Evolutionary conservation across 2,888 invertebrate species (phyloP), one percentile per base, ranked within the genome.

Genomic region (Apocheima hispidaria): DNA sequence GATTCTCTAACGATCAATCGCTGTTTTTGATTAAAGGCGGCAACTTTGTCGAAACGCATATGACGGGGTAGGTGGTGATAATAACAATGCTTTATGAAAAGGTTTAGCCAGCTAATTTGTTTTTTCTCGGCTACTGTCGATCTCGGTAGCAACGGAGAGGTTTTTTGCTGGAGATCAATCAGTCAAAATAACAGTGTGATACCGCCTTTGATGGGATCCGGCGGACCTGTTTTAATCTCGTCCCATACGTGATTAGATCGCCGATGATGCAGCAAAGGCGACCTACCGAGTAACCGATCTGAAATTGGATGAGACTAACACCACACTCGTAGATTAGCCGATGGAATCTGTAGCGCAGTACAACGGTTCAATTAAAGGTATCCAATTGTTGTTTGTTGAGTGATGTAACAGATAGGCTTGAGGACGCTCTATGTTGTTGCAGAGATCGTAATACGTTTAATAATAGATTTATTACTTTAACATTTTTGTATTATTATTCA

Each of bases 101-200:
- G 92, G 90, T 92, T 92, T 92, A 90, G 91, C 88, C 90, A 91
- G 87, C 91, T 91, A 92, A 92, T 92, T 92, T 90, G 90, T 92
- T 92, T 92, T 92, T 92, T 92, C 90, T 88, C 86, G 74, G 92
- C 92, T 92, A 92, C 92, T 90, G 92, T 91, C 90, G 90, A 91
- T 90, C 88, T 89, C 88, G 86, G 92, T 92, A 91, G 91, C 91
- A 87, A 81, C 86, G 89, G 87, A 86, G 85, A 84, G 52, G 23
- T 86, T 87, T 92, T 92, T 92, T 84, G 84, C 69, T 74, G 78
- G 85, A 90, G 92, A 92, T 92, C 92, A 91, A 92, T 92, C 92
- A 92, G 92, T 92, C 92, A 92, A 92, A 92, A 92, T 92, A 92
- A 92, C 92, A 91, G 92, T 92, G 87, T 91, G 92, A 90, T 92